Evolutionary conservation across 2,888 invertebrate genomes (phyloP), one percentile per base, ranked within the genome.

Genomic region (Smittia aterrima): DNA sequence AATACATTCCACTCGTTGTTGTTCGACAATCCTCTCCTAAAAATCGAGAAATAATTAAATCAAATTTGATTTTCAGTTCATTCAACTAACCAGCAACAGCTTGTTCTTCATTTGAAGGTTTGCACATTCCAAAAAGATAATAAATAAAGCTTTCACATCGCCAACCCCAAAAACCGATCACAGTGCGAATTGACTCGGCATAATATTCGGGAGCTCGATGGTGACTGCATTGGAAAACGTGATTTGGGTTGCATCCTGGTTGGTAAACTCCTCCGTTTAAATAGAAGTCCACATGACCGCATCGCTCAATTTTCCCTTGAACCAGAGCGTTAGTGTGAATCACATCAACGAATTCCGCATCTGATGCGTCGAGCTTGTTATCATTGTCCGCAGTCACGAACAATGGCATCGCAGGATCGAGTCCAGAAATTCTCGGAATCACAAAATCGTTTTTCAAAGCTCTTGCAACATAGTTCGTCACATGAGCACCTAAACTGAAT

Each of bases 241-340:
- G 24, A n/a, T 13, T 41, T 6, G 22, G 13, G 9, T 11, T 24
- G 16, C 68, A 72, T 24, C 71, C 75, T 24, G 58, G 72, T 22
- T 72, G 66, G 9, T 22, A 20, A 72, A 74, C 84, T 0, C 91
- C 91, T 0, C 91, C 91, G 78, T 91, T 91, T 79, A 90, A 84
- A 78, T 89, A 91, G 79, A 90, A 91, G 78, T 91, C 91, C 0
- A 88, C 86, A 78, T 90, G 89, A 0, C 91, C 91, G 76, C 87
- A 86, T 38, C 86, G 82, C 77, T 89, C 87, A 18, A 88, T 80
- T 77, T 88, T 87, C 0, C 91, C 91, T 77, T 90, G 88, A 0
- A 89, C 81, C 76, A 90, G 85, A 0, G 89, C 89, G 78, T 90
- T 90, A 0, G 90, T 90, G 78, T 91, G 91, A 70, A 90, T 85